Base-by-base conservation (phyloP, 2,797 vertebrate species). In the Gorsachius magnificus region DNA sequence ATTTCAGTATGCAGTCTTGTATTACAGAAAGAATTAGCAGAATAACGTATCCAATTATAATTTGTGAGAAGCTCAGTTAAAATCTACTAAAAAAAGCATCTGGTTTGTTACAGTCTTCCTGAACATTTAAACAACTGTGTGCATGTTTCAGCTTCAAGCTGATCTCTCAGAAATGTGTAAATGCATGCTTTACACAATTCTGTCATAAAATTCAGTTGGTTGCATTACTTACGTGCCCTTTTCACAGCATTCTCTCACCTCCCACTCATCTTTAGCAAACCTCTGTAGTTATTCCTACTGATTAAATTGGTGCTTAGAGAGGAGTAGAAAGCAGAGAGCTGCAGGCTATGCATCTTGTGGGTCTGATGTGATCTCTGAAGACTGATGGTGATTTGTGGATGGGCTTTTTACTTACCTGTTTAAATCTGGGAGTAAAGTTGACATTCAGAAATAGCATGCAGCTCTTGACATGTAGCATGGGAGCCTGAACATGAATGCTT, bases 201-300 rank as follows among this genome's bases (percentile, higher is more conserved):
- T 92, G 82, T 96, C 63, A 70, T 84, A 72, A 91, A 92, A 89
- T 93, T 79, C 65, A 46, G 24, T 83, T 63, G 81, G 63, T 89
- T 93, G 43, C 71, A 69, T 93, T 96, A 68, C 93, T 92, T 90
- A n/a, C 0, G 0, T 93, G 87, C 83, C 94, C 88, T 95, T 95
- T 94, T 90, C 90, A 87, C 94, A 92, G 90, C 83, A 41, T 93
- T 87, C 86, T 95, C 54, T 90, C 94, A 80, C 83, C 71, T 96
- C 95, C 74, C 60, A 92, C 91, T 96, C 53, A 28, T 87, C 91
- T 89, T 89, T 31, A 93, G 77, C 83, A 93, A 94, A 94, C 86
- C 88, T 93, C 90, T 92, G 74, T 60, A 80, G 90, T 95, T 96
- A 80, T 83, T 93, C 94, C 83, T 94, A 64, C 77, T 64, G 93